Base-by-base conservation (phyloP, 2,113 vertebrate genomes). In the Loxodonta africana region DNA sequence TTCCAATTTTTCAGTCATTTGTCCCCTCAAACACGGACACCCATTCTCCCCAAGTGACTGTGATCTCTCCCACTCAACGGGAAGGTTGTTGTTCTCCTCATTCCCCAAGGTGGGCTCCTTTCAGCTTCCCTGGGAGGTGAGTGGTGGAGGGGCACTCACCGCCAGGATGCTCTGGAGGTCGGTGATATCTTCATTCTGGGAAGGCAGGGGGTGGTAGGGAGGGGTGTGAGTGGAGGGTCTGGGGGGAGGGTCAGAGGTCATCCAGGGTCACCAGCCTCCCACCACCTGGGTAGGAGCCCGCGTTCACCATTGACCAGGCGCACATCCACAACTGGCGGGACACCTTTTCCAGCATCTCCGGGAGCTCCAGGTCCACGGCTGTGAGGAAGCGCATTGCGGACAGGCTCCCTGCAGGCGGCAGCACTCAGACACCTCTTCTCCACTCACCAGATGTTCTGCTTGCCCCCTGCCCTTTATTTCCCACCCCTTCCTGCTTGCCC, bases 261-360 rank as follows among this genome's bases (percentile, higher is more conserved):
- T 9, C 26, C 17, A 57, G 37, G 8, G 51, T 74, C 57, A 51
- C 65, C 41, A 30, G 44, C 46, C 28, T 28, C 11, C 28, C 46
- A 21, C 4, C 15, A 6, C 21, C 62, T 33, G 25, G 8, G 17
- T 8, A 33, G 63, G 53, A 69, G 28, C 20, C n/a, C 4, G 11
- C 6, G n/a, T 63, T 97, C 23, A 98, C 98, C 90, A 94, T 96
- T 41, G 97, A 98, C 99, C 99, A 99, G 97, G 99, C 90, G 6
- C 99, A 98, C 97, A 95, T 99, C 99, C 99, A 99, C 17, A 99
- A 98, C 95, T 99, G 99, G 82, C 99, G 98, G 37, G 99, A 99
- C 82, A 99, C 98, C 48, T 97, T 96, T 98, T 99, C 99, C 96
- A 98, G 97, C 97, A 97, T 98, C 96, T 81, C 90, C 3, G 95